Conservation (phyloP, 2,113 vertebrate species). For the Tyto alba region DNA sequence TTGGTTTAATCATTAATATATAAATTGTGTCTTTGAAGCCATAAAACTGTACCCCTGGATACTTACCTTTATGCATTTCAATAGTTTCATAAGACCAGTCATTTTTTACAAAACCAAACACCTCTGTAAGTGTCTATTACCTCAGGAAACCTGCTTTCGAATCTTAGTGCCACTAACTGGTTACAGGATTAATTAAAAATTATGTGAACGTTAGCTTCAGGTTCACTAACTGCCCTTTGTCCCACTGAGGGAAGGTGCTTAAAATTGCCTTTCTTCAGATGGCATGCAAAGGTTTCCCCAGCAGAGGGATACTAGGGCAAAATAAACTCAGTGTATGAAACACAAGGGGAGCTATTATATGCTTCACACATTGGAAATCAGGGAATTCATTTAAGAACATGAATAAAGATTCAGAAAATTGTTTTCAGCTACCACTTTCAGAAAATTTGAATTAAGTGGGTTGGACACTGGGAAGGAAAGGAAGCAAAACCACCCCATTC, state of each 20-base stretch:
- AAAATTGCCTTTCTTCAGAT: neutral
- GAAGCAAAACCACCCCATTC: neutral
- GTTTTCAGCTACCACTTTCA: slow-evolving; percentile 16
- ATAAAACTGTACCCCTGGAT: neutral
- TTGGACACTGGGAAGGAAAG: slow-evolving; percentile 25
- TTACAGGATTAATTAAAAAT: slow-evolving; percentile 21
- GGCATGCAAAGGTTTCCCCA: neutral
- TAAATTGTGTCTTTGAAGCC: neutral
- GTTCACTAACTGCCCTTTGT: neutral
- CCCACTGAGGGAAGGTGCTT: neutral
- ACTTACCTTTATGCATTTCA: neutral
- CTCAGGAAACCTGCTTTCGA: neutral
- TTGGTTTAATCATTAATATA: neutral
- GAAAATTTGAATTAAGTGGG: slow-evolving; percentile 16
- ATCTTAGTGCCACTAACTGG: neutral
- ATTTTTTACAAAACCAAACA: neutral
- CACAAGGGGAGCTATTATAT: neutral
- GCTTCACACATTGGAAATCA: neutral
- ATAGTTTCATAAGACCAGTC: neutral
- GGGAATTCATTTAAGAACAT: neutral
- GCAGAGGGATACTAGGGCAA: slow-evolving; percentile 16
- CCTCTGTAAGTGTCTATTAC: neutral
- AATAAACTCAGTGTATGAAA: neutral
- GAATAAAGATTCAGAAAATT: slow-evolving; percentile 28
- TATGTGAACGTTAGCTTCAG: neutral